phyloP scores from a whole-genome alignment of 2,888 invertebrate genomes.

The Agrochola lychnidis region DNA sequence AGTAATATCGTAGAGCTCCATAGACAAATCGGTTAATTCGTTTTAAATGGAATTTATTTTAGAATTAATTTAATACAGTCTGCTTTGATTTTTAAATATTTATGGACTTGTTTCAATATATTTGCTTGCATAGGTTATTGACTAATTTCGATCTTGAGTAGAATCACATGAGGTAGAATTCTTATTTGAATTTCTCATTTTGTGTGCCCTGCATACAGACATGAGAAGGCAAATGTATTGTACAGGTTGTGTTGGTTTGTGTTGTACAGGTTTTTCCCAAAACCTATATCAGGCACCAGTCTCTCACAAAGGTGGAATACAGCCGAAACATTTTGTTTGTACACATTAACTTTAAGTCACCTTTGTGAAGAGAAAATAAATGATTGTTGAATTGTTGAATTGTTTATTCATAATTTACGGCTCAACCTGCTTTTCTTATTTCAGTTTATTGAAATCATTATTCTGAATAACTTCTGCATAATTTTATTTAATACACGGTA shows the following conservation, averaged over 20 bases:
- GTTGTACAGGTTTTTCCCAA: too few species aligned
- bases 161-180: background rate
- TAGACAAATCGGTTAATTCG: constrained; percentile 6
- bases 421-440: background rate
- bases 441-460: background rate
- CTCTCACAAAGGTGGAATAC: too few species aligned
- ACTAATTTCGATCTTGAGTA: background rate
- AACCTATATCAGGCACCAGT: too few species aligned
- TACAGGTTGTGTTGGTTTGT: too few species aligned
- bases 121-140: background rate
- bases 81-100: background rate
- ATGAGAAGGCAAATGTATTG: background rate
- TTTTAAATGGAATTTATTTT: constrained; percentile 23
- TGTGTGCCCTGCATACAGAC: too few species aligned
- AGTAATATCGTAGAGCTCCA: constrained; percentile 12
- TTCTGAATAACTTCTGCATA: background rate
- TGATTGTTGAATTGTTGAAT: too few species aligned
- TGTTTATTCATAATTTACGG: background rate
- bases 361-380: too few species aligned
- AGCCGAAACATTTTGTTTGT: too few species aligned
- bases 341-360: too few species aligned
- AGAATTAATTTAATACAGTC: constrained; percentile 20
- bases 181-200: background rate
- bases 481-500: background rate
- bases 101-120: background rate